A percentile compares a stretch with the other conserved stretches of the same genome.
Evolutionary conservation across 1,140 invertebrate species (phyloP).

Genomic region (Hyposmocoma kahamanoa): DNA sequence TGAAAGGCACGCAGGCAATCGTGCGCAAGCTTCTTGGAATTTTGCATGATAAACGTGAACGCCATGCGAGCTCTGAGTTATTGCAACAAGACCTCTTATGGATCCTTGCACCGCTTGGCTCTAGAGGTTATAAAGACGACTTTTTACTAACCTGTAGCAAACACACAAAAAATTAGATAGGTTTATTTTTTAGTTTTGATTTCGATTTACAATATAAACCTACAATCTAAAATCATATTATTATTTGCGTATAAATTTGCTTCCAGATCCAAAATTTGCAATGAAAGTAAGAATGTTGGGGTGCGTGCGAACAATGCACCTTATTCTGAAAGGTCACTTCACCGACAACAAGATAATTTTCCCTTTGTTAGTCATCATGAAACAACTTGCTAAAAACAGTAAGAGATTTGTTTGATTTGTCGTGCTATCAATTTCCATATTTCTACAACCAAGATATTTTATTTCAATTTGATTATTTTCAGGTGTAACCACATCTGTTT

Average conservation of each 20-base stretch:
- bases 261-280: conserved; percentile 79
- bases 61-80: conserved; percentile 24
- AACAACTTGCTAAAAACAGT: conserved; percentile 78
- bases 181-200: no score
- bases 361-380: conserved; percentile 77
- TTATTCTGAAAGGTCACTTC: conserved; percentile 76
- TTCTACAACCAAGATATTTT: conserved; percentile 2
- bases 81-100: conserved; percentile 36
- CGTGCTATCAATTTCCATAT: no score
- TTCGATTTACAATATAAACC: no score
- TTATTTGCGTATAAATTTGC: no score
- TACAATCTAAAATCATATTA: no score
- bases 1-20: conserved; percentile 35
- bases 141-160: no score
- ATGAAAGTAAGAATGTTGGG: conserved; percentile 76
- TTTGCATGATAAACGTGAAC: conserved; percentile 32
- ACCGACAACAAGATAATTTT: conserved; percentile 76
- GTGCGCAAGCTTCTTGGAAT: conserved; percentile 25
- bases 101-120: conserved; percentile 34
- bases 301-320: conserved; percentile 76
- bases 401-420: no score
- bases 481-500: conserved; percentile 76
- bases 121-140: conserved; percentile 44
- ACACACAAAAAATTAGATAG: no score
- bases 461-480: conserved; percentile 24